phyloP scores from a whole-genome alignment of 2,888 invertebrate species.

The Melanotus villosus region DNA sequence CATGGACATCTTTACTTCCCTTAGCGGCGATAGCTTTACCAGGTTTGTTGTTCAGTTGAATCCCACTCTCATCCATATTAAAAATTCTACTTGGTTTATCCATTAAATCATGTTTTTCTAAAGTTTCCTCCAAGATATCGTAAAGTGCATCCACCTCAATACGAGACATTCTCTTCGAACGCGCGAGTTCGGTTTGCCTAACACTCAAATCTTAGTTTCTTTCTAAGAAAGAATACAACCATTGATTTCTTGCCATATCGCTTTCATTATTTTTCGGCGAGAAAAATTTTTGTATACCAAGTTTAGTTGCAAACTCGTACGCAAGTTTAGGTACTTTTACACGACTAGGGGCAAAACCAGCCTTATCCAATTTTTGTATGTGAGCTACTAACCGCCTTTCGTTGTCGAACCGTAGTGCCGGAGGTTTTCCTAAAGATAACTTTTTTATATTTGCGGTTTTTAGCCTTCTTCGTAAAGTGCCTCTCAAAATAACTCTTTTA shows the following conservation, averaged over 20 bases:
- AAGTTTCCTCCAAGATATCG: slow-evolving; percentile 39
- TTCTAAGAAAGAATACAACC: slow-evolving; percentile 34
- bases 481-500: no score
- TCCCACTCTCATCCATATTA: slow-evolving; percentile 51
- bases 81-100: slow-evolving; percentile 51
- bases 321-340: background rate
- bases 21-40: slow-evolving; percentile 47
- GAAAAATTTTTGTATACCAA: background rate
- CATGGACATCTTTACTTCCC: slow-evolving; percentile 44
- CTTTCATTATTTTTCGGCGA: slow-evolving; percentile 19
- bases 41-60: slow-evolving; percentile 51
- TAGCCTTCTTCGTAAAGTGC: background rate
- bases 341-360: slow-evolving; percentile 4
- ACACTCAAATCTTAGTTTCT: slow-evolving; percentile 34
- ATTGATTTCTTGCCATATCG: slow-evolving; percentile 32
- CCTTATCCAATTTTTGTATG: background rate
- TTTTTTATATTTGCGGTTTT: background rate
- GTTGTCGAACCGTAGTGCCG: background rate
- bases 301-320: background rate
- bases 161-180: slow-evolving; percentile 6
- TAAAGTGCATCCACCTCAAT: slow-evolving; percentile 43
- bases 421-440: background rate
- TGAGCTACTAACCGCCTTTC: background rate
- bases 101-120: slow-evolving; percentile 50
- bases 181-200: slow-evolving; percentile 42